phyloP scores from a whole-genome alignment of 2,113 vertebrate species.

The Brachyhypopomus occidentalis region DNA sequence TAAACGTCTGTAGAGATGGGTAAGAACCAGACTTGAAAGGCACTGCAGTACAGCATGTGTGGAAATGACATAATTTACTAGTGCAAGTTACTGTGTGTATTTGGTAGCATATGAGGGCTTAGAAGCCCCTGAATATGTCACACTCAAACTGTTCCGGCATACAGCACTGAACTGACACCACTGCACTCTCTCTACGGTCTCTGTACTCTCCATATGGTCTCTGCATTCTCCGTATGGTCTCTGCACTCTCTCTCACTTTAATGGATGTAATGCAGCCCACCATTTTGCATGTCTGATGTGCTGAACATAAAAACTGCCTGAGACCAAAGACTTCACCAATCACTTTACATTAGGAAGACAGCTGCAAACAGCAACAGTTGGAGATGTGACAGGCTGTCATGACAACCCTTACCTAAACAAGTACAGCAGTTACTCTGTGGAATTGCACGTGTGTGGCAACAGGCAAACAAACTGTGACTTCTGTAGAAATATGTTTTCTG shows the following conservation, averaged over 20 bases:
- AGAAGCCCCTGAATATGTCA: no score
- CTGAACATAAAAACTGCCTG: slow-evolving; percentile 1
- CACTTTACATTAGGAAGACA: background rate
- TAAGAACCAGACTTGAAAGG: background rate
- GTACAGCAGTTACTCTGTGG: background rate
- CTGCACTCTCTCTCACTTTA: background rate
- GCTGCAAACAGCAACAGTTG: slow-evolving; percentile 8
- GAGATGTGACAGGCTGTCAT: slow-evolving; percentile 19
- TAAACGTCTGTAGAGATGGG: background rate
- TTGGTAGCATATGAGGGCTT: no score
- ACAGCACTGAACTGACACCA: no score
- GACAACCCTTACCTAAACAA: slow-evolving; percentile 30
- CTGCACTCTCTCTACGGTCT: no score
- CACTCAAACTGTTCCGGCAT: no score
- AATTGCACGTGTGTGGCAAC: slow-evolving; percentile 31
- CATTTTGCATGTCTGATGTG: background rate
- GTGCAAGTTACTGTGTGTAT: no score
- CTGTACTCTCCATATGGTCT: no score
- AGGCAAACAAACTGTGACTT: slow-evolving; percentile 51
- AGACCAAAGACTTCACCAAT: background rate
- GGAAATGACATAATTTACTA: no score
- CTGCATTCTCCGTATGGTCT: no score
- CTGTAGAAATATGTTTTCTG: background rate
- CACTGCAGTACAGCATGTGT: no score
- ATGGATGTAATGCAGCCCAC: slow-evolving; percentile 2